Evolutionary conservation across 1,140 invertebrate genomes (phyloP), one percentile per base, ranked within the genome.

Genomic region (Elymnias hypermnestra): DNA sequence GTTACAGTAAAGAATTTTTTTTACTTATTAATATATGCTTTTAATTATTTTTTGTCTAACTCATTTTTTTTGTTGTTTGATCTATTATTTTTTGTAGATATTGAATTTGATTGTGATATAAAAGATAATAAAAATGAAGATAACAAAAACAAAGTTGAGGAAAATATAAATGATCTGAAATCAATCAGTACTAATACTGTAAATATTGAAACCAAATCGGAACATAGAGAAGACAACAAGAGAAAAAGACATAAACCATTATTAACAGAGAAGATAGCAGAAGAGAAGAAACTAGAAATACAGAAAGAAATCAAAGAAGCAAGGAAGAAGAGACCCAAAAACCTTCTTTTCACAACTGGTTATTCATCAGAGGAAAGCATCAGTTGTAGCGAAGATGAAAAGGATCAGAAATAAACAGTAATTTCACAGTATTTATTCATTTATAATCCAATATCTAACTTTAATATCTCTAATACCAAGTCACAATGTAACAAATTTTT

Each of bases 281-380:
- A 77, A 40, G 69, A 87, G 50, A 83, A 86, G 51, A 69, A 79
- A 45, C 43, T 68, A 13, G 74, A 77, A 54, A 76, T 87, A 33
- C 59, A 82, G 39, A 82, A 82, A 41, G 83, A 87, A 52, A 72
- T 87, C 3, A 76, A 76, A 55, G 72, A 57, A 53, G 70, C 76
- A 25, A 81, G 57, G 39, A 87, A 79, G 53, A 84, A 79, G 42
- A 76, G 64, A 43, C 83, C 86, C 1, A 86, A 86, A 46, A 87
- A 87, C 62, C 68, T 86, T 2, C 53, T 87, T 1, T 87, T 87
- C 36, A 83, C 81, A 17, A 85, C 83, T 14, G 86, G 83, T 2
- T 87, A 87, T 43, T 87, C 86, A 8, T 87, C 86, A 12, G 86
- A 87, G 49, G 86, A 87, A 44, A 82, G 73, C 54, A 49, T 83